Evolutionary conservation across 2,797 vertebrate genomes (phyloP).

Genomic region (Ispidina lecontei): DNA sequence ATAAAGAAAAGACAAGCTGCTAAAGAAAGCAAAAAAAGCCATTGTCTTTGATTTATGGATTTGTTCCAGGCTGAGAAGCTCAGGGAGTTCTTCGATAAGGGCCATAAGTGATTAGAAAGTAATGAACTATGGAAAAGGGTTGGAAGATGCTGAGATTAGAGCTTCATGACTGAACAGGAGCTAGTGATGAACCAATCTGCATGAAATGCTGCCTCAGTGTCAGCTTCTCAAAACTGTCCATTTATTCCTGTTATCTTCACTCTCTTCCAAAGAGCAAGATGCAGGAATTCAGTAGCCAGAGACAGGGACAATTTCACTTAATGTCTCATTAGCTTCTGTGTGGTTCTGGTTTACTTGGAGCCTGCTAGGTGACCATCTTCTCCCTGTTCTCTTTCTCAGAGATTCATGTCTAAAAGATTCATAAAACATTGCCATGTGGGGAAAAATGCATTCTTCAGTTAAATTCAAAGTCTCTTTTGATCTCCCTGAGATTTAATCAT

Average conservation of each 20-base stretch:
- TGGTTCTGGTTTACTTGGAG: not conserved
- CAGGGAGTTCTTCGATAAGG: conserved; percentile 37
- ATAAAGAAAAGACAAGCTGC: not conserved
- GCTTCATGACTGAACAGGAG: conserved; percentile 46
- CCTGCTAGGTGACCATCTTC: not conserved
- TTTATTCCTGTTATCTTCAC: conserved; percentile 36
- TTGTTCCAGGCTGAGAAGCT: conserved; percentile 60
- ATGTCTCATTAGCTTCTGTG: not conserved
- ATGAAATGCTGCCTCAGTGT: conserved; percentile 36
- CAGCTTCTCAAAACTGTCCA: conserved; percentile 25
- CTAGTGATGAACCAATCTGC: conserved; percentile 31
- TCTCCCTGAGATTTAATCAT: conserved; percentile 3
- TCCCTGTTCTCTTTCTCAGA: not conserved
- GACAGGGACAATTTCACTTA: not conserved
- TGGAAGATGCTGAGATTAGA: conserved; percentile 63
- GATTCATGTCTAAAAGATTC: conserved; percentile 16
- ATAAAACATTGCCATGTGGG: not conserved
- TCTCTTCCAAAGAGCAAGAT: not conserved
- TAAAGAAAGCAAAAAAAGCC: not conserved
- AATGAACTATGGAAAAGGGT: conserved; percentile 62
- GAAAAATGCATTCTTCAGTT: not conserved
- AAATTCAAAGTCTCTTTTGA: conserved; percentile 22
- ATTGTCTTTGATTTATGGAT: conserved; percentile 70
- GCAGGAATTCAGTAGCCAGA: not conserved
- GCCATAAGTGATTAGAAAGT: conserved; percentile 62